Evolutionary conservation across 53 echinoderm and acorn worm species (phyloP), one percentile per base, ranked within the genome.

Genomic region (Hippasteria phrygiana): DNA sequence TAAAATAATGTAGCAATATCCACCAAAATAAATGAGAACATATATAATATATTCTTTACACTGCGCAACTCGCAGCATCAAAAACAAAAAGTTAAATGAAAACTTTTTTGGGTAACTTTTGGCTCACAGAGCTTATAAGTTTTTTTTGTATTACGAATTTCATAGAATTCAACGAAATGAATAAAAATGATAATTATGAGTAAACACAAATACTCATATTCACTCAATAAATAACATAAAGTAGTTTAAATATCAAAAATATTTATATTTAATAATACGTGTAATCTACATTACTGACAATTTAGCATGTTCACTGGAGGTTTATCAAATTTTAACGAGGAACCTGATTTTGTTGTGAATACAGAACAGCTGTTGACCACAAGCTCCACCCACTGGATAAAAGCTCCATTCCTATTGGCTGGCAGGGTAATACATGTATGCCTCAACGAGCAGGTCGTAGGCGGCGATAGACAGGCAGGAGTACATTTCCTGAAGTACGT

Each of bases 401-500:
- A 27, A 65, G 42, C 31, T 64, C 17, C 2, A 17, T 31, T 27
- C 65, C 43, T 64, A 82, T 46, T 43, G 65, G 82, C 2, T 41
- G 64, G 43, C 45, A 45, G 35, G 29, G 10, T 72, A 29, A 38
- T 11, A 11, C 3, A 34, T 47, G 84, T 46, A 69, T 69, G 22
- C 41, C 32, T n/a, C 12, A 70, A 51, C 69, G 18, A 5, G 12
- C 18, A 85, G 29, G n/a, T 85, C 85, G 51, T 71, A 85, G 3
- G 33, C 47, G 33, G 85, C 85, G 0, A 85, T 5, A 48, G 70
- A 29, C 13, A 85, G 37, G 35, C 71, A 85, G 2, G 51, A n/a
- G 53, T 51, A 26, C 85, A 85, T 70, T 20, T 85, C 85, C 33
- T 85, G 85, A 3, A 85, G 71, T n/a, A 85, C 71, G 27, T 48